phyloP scores from a whole-genome alignment of 2,113 vertebrate genomes.

The Cervus canadensis region DNA sequence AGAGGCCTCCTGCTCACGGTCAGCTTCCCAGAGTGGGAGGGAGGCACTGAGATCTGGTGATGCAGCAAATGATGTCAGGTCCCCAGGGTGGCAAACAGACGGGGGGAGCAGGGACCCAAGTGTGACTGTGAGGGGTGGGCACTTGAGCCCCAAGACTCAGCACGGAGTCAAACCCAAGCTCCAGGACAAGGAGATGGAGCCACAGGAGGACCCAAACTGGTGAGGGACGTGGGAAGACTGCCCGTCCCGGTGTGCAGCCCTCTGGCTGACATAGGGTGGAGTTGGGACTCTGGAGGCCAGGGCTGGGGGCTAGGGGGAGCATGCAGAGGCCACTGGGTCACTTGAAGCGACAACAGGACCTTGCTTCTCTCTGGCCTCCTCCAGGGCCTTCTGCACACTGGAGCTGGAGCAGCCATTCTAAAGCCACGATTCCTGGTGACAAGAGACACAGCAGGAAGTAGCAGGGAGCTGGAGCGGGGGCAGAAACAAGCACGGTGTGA shows the following conservation, averaged over 20 bases:
- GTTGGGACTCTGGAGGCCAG: not conserved
- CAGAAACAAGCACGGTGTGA: not conserved
- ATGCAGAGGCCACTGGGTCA: not conserved
- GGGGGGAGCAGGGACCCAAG: not conserved
- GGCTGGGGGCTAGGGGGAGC: not conserved
- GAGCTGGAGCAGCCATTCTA: not conserved
- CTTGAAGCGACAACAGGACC: not conserved
- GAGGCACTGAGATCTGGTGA: not conserved
- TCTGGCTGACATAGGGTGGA: not conserved
- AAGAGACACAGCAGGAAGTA: not conserved
- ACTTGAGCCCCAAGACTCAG: not conserved
- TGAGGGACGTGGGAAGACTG: not conserved
- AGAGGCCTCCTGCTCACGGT: not conserved
- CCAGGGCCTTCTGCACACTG: not conserved
- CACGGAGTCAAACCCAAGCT: not conserved
- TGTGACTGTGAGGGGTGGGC: not conserved
- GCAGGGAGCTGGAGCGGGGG: not conserved
- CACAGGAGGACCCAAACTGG: not conserved
- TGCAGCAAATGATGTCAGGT: rapidly evolving
- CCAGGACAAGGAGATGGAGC: not conserved
- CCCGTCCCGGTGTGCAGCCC: not conserved
- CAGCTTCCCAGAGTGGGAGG: not conserved
- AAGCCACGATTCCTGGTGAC: not conserved
- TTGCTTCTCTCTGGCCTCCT: not conserved
- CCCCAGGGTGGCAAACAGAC: not conserved